Evolutionary conservation across 2,113 vertebrate genomes (phyloP), one percentile per base, ranked within the genome.

Genomic region (Lagopus muta): DNA sequence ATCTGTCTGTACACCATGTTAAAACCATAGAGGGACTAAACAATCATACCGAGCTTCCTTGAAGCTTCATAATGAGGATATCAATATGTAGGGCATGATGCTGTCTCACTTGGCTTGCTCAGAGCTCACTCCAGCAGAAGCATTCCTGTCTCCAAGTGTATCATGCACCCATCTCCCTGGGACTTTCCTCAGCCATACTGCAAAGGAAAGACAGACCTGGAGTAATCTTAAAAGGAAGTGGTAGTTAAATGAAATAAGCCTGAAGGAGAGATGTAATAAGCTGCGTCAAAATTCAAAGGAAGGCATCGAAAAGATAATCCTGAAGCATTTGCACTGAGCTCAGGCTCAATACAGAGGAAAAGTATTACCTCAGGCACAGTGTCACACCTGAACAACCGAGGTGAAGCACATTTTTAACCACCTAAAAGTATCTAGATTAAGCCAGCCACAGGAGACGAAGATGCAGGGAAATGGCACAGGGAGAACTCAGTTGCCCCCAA

Each of bases 241-340:
- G n/a, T 67, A 83, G 69, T 45, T 86, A 82, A 88, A 88, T 10
- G 70, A 81, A 91, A 65, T 27, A 72, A 24, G 27, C 58, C 40
- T 0, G 4, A 81, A 65, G 69, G 27, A 75, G 4, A 75, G 18
- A 32, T 67, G 47, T 65, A 61, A 52, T 64, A 80, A 85, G 4
- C 22, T 48, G 43, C 61, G 86, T 57, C 47, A 40, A 67, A 88
- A 90, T 94, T 91, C 54, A 62, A 36, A 88, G 38, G 40, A 54
- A 34, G 12, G 8, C 22, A 86, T 88, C 40, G 74, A 55, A 45
- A 22, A 79, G 27, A 48, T 52, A 28, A 78, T 78, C 54, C 54
- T 24, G 24, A 90, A 65, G 13, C 15, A 32, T 24, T 88, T 2
- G 0, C 24, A n/a, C 25, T 67, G 54, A 50, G 38, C 12, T 91